phyloP scores from a whole-genome alignment of 2,797 vertebrate genomes.

The Paguma larvata region DNA sequence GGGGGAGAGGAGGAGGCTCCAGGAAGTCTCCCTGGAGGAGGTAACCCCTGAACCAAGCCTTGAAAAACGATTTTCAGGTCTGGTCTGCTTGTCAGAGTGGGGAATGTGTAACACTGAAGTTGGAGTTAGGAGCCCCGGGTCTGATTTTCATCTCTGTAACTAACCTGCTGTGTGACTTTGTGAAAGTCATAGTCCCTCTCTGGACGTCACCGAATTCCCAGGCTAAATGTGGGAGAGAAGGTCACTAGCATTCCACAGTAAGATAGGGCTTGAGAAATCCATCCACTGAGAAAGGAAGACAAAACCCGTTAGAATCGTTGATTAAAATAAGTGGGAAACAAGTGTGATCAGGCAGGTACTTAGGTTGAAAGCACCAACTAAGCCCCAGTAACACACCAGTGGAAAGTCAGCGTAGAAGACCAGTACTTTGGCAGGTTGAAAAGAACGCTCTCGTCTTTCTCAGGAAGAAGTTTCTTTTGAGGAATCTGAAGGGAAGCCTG shows the following conservation, averaged over 20 bases:
- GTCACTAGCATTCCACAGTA: neutral
- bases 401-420: neutral
- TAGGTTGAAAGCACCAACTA: neutral
- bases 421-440: neutral
- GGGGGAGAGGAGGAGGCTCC: too few species aligned
- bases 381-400: neutral
- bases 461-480: neutral
- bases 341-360: neutral
- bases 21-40: neutral
- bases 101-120: neutral
- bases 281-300: neutral
- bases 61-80: neutral
- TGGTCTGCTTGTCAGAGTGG: neutral
- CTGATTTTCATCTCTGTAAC: neutral
- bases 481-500: neutral
- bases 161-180: neutral
- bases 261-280: neutral
- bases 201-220: neutral
- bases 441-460: neutral
- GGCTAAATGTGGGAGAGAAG: neutral
- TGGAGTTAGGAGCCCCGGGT: neutral
- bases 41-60: neutral
- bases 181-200: neutral
- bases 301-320: neutral
- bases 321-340: neutral